Percentiles rank a stretch among this genome's conserved stretches.
Evolutionary conservation across 1,140 invertebrate species (phyloP).

Genomic region (Ceratosolen solmsi): DNA sequence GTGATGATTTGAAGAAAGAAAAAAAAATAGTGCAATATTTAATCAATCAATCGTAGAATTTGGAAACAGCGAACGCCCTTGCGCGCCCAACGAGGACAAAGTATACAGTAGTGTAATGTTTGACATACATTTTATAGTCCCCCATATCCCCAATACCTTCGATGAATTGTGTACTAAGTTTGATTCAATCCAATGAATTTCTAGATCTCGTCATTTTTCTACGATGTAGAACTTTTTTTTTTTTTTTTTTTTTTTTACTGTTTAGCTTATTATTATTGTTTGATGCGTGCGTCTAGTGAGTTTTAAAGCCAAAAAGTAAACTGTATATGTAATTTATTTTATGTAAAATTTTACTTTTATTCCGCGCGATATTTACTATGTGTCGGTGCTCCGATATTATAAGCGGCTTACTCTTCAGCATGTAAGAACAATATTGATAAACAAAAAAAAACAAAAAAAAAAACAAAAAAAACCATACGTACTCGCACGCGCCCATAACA

Average conservation of each 20-base stretch:
- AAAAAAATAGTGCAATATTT: slow-evolving; percentile 51
- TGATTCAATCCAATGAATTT: slow-evolving; percentile 21
- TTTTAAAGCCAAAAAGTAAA: slow-evolving; percentile 51
- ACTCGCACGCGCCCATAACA: slow-evolving; percentile 52
- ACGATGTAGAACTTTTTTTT: not conserved
- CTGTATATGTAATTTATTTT: slow-evolving; percentile 36
- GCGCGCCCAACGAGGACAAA: slow-evolving; percentile 33
- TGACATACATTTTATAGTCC: slow-evolving; percentile 52
- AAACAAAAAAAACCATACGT: no score
- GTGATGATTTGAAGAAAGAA: slow-evolving; percentile 33
- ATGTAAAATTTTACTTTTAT: slow-evolving; percentile 26
- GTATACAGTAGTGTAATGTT: slow-evolving; percentile 37
- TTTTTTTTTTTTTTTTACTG: slow-evolving; percentile 15
- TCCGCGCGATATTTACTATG: slow-evolving; percentile 41
- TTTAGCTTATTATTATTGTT: slow-evolving; percentile 46
- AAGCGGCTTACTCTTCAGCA: slow-evolving; percentile 52
- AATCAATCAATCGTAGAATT: slow-evolving; percentile 52
- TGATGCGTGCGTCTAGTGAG: slow-evolving; percentile 48
- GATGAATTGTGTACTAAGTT: not conserved
- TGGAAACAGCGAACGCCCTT: slow-evolving; percentile 36
- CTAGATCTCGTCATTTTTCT: slow-evolving; percentile 43
- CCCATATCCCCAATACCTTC: not conserved
- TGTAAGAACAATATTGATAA: slow-evolving; percentile 60
- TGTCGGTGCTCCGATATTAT: slow-evolving; percentile 49
- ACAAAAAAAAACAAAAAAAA: no score